Base-by-base conservation (phyloP, 2,888 invertebrate genomes). In the Crocallis elinguaria region DNA sequence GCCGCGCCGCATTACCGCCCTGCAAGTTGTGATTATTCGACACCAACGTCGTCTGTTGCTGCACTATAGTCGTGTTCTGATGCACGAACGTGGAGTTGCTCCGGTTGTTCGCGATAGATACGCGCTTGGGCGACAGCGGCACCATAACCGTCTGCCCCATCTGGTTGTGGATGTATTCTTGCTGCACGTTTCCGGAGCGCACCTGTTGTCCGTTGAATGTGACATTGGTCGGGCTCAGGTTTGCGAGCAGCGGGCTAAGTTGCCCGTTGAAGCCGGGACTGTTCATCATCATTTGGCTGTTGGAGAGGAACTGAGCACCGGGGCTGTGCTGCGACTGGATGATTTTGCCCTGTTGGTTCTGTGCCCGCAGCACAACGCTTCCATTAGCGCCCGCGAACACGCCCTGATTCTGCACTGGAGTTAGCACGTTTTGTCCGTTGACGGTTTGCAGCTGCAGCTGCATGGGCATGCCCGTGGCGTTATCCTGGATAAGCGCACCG, bases 11-110 rank as follows among this genome's bases (percentile, higher is more conserved):
- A 29, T 82, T 84, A 3, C 71, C 86, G n/a, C 77, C 73, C 41
- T 51, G 58, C 14, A 51, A 32, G 30, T 84, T 83, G 59, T 93
- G 94, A 68, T 95, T 94, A 69, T 95, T 95, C 0, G 95, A 94
- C 2, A 95, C 94, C 87, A 95, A 94, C 0, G 95, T 95, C 0
- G 95, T 95, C 77, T 96, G 95, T 67, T 96, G 96, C 71, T 96
- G 96, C 1, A 96, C 95, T 68, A 97, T 96, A 0, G 96, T 96
- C 0, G 96, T 96, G 74, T 96, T 97, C 67, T 96, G 96, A 66
- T 96, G 96, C 1, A 96, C 95, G 70, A 94, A 96, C 0, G 96
- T 96, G 0, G 94, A 94, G 66, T 93, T 93, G 48, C 93, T 93
- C 53, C 94, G 92, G 73, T 92, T 93, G 36, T 44, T 43, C 9